These are phyloP conservation scores for Jordanella pulchra DNA, from an alignment of 2,797 vertebrate species.

Conservation along the genomic window DNA sequence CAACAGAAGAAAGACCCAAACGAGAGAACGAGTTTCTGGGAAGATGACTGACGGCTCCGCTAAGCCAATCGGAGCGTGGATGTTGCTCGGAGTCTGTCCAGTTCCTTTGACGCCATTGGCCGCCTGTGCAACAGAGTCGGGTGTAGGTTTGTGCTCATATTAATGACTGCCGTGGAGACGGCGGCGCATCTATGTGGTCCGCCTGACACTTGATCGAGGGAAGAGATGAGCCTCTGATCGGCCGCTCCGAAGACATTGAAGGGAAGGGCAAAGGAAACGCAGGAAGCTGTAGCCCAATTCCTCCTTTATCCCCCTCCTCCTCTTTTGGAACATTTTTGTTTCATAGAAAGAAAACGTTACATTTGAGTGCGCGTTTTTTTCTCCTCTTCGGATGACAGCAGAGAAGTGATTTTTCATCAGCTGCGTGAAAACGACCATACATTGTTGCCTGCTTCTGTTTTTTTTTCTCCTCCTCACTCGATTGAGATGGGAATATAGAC, in stretches of 20 bases:
- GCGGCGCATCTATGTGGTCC: constrained; percentile 87
- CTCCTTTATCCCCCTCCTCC: constrained; percentile 17
- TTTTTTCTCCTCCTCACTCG: constrained; percentile 75
- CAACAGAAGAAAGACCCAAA: constrained; percentile 67
- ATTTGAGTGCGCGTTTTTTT: constrained; percentile 26
- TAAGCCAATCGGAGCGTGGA: constrained; percentile 82
- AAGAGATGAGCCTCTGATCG: constrained; percentile 83
- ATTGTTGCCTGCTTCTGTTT: constrained; percentile 71
- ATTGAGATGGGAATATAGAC: constrained; percentile 76
- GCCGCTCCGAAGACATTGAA: constrained; percentile 80
- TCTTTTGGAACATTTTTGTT: constrained; percentile 64
- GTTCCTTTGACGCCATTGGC: constrained; percentile 82
- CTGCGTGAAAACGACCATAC: constrained; percentile 73
- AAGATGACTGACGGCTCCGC: constrained; percentile 80
- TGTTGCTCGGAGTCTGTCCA: constrained; percentile 71
- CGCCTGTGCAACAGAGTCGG: constrained; percentile 80
- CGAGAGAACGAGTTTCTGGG: constrained; percentile 60
- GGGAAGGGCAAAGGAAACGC: constrained; percentile 68
- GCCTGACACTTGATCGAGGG: constrained; percentile 81
- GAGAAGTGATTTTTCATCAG: constrained; percentile 70
- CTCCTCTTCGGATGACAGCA: constrained; percentile 55
- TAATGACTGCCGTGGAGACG: constrained; percentile 88
- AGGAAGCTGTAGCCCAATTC: constrained; percentile 15
- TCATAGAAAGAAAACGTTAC: constrained; percentile 62
- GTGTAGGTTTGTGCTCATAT: constrained; percentile 77